Conservation (phyloP, 2,797 vertebrate genomes). For the Lophotriccus pileatus region DNA sequence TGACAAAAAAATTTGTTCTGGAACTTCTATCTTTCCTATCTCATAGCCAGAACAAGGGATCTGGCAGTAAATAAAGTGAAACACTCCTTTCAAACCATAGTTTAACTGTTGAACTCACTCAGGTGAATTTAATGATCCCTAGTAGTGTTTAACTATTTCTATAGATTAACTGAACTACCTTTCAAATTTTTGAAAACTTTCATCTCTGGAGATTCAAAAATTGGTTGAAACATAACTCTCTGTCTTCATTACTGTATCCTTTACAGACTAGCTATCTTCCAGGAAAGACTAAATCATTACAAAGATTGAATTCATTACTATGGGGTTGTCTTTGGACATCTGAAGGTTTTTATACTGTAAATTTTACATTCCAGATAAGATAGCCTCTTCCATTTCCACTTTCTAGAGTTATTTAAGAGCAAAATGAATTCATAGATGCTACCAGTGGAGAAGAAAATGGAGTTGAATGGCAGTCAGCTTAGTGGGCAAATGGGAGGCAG, state of each 20-base stretch:
- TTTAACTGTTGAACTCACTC: not conserved
- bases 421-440: not conserved
- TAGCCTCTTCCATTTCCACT: not conserved
- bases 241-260: not conserved
- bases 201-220: not conserved
- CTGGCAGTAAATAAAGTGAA: not conserved
- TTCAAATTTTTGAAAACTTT: not conserved
- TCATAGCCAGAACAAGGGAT: not conserved
- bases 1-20: not conserved
- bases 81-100: not conserved
- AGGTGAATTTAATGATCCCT: not conserved
- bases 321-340: not conserved
- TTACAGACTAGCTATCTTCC: not conserved
- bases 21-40: not conserved
- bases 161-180: not conserved
- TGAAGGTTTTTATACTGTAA: not conserved
- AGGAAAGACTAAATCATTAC: not conserved
- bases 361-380: not conserved
- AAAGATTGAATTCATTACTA: not conserved
- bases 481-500: not conserved
- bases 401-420: not conserved
- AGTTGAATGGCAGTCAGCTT: not conserved
- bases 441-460: not conserved
- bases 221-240: not conserved
- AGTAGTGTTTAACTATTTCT: not conserved